Evolutionary conservation across 2,113 vertebrate genomes (phyloP).

Genomic region (Percopsis transmontana): DNA sequence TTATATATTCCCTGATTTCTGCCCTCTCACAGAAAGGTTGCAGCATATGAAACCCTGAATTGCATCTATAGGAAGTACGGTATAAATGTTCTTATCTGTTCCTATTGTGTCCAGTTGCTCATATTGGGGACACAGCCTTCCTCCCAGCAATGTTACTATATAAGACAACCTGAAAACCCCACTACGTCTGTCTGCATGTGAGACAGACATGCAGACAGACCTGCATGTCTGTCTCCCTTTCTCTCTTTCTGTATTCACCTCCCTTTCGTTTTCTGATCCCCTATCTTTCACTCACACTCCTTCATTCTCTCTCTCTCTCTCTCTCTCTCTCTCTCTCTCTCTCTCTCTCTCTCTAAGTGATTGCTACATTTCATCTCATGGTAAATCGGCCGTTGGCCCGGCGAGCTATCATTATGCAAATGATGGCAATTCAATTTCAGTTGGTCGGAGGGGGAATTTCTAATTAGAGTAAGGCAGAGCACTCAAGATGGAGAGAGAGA

Average conservation of each 20-base stretch:
- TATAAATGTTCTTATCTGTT: slow-evolving; percentile 54
- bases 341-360: slow-evolving; percentile 69
- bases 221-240: slow-evolving; percentile 29
- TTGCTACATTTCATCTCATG: slow-evolving; percentile 79
- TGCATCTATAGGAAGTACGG: slow-evolving; percentile 23
- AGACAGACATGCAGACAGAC: slow-evolving; percentile 20
- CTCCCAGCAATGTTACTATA: slow-evolving; percentile 43
- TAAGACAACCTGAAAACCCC: slow-evolving; percentile 68
- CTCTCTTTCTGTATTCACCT: slow-evolving; percentile 25
- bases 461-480: slow-evolving; percentile 73
- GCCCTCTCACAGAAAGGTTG: not conserved
- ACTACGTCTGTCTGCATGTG: slow-evolving; percentile 10
- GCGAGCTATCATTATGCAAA: slow-evolving; percentile 79
- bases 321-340: slow-evolving; percentile 5
- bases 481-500: slow-evolving; percentile 64
- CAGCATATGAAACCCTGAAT: slow-evolving; percentile 7
- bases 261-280: slow-evolving; percentile 1
- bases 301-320: slow-evolving; percentile 21
- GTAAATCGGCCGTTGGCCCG: slow-evolving; percentile 68
- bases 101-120: slow-evolving; percentile 56
- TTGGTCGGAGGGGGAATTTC: slow-evolving; percentile 74
- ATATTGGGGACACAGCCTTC: slow-evolving; percentile 58
- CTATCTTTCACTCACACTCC: slow-evolving; percentile 38
- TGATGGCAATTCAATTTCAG: slow-evolving; percentile 77
- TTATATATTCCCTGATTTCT: no score